Evolutionary conservation across 1,140 invertebrate species (phyloP).

Genomic region (Cotesia vestalis): DNA sequence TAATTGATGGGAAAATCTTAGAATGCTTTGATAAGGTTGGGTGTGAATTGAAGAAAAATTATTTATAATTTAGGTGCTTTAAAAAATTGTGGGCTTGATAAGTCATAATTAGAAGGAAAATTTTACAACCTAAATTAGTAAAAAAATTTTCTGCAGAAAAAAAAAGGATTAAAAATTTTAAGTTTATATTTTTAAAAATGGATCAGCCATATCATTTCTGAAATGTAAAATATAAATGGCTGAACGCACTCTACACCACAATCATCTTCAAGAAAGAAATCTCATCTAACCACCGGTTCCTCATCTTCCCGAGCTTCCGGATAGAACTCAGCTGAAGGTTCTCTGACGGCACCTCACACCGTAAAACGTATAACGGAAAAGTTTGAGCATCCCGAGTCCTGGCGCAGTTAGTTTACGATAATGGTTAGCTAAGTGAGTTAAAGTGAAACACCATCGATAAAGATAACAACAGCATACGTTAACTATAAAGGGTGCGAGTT

Average conservation of each 20-base stretch:
- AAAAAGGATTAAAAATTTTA: no score
- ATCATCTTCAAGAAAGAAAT: constrained; percentile 7
- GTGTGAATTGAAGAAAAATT: no score
- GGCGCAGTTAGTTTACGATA: not conserved
- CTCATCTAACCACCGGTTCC: constrained; percentile 38
- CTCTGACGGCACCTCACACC: not conserved
- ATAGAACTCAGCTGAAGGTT: constrained; percentile 17
- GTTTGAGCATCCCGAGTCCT: not conserved
- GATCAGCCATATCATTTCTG: no score
- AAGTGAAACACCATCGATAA: not conserved
- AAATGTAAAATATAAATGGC: no score
- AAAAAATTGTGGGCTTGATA: no score
- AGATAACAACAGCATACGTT: not conserved
- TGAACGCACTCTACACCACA: not conserved
- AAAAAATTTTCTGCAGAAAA: no score
- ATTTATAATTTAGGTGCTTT: no score
- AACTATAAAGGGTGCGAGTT: constrained; percentile 21
- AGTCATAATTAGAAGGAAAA: no score
- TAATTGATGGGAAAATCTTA: no score
- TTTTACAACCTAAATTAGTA: no score
- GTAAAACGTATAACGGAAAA: not conserved
- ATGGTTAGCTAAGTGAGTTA: constrained; percentile 2
- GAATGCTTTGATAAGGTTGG: no score
- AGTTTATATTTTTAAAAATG: no score
- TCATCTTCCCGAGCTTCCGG: constrained; percentile 43